Conservation (phyloP, 2,113 vertebrate genomes). For the Cervus canadensis region DNA sequence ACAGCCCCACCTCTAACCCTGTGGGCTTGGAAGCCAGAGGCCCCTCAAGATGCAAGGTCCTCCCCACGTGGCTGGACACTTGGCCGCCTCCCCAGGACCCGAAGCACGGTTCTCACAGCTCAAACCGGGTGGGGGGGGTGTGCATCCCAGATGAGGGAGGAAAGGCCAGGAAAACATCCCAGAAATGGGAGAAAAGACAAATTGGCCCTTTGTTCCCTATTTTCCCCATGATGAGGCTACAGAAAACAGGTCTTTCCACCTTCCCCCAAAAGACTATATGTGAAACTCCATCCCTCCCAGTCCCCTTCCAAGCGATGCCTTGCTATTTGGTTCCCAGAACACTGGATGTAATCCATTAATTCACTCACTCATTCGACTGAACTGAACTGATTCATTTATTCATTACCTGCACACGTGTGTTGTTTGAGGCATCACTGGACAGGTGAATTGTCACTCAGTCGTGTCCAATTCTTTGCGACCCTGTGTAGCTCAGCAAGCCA, state of each 20-base stretch:
- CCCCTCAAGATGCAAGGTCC: background rate
- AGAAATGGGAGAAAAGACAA: background rate
- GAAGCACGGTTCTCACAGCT: background rate
- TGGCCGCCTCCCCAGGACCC: rapidly evolving
- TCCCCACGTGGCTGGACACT: background rate
- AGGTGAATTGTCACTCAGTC: background rate
- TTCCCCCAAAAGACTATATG: background rate
- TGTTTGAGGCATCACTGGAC: background rate
- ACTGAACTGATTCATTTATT: background rate
- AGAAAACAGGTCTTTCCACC: background rate
- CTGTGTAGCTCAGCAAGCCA: background rate
- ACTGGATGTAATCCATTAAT: background rate
- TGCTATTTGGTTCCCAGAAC: background rate
- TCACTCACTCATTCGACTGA: background rate
- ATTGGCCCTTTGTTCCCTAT: background rate
- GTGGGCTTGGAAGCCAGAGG: background rate
- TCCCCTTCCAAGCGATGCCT: background rate
- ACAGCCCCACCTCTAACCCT: background rate
- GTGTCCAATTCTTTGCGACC: background rate
- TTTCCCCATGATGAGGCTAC: background rate
- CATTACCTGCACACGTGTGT: background rate
- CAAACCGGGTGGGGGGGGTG: background rate
- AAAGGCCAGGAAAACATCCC: background rate
- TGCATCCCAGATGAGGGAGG: background rate
- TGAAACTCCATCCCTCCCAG: background rate